A percentile compares a stretch with the other conserved stretches of the same genome.
Conservation (phyloP, 2,888 invertebrate genomes). For the Hirtodrosophila alboralis region DNA sequence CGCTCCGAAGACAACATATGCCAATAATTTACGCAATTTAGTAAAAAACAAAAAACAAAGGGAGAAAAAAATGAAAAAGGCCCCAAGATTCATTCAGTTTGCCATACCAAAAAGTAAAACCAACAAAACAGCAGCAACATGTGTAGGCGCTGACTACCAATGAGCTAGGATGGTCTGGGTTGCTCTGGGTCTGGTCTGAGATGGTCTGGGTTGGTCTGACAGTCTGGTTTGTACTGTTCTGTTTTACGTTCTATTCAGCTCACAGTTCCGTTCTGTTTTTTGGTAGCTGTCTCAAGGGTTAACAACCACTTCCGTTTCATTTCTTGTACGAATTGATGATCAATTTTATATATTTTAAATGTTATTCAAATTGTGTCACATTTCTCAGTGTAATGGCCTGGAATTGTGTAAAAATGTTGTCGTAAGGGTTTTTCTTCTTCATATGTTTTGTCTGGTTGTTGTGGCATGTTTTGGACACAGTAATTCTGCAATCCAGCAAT, state of each 20-base stretch:
- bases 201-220: too few relatives aligned
- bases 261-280: neutral
- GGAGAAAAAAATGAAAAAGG: slow-evolving; percentile 13
- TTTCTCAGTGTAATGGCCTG: slow-evolving; percentile 79
- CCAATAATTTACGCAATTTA: slow-evolving; percentile 79
- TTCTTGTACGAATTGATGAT: slow-evolving; percentile 65
- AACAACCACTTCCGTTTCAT: slow-evolving; percentile 46
- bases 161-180: slow-evolving; percentile 22
- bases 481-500: slow-evolving; percentile 31
- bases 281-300: slow-evolving; percentile 32
- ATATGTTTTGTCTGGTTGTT: slow-evolving; percentile 32
- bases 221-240: too few relatives aligned
- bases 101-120: slow-evolving; percentile 8
- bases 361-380: slow-evolving; percentile 79
- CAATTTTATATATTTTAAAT: slow-evolving; percentile 78
- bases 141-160: slow-evolving; percentile 49
- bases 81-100: slow-evolving; percentile 40
- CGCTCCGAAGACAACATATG: slow-evolving; percentile 70
- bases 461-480: slow-evolving; percentile 49
- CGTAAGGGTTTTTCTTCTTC: slow-evolving; percentile 35
- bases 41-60: slow-evolving; percentile 41
- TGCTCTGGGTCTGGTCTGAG: too few relatives aligned
- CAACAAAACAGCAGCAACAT: slow-evolving; percentile 33
- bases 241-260: neutral
- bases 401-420: slow-evolving; percentile 63